Evolutionary conservation across 2,888 invertebrate species (phyloP), one percentile per base, ranked within the genome.

Genomic region (Chloroclysta siterata): DNA sequence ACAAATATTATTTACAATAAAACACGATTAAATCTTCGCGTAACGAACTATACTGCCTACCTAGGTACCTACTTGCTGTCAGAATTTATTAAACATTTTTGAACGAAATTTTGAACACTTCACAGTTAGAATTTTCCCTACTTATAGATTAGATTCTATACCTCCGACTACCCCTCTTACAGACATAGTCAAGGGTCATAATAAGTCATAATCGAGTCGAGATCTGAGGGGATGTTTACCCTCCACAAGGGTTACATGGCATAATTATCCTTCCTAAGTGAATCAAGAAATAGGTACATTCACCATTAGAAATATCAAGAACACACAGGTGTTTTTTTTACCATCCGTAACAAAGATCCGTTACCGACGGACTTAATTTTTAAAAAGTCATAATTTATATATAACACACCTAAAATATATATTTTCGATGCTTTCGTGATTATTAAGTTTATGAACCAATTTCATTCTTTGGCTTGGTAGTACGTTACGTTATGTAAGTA

Each of bases 251-350:
- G 4, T 39, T 39, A 15, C 7, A 46, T 8, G 17, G 0, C 10
- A 46, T 17, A 17, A 11, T 11, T 46, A 15, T 17, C 10, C 17
- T 46, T 17, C 11, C 17, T 10, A 17, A 14, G 44, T 17, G 46
- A 46, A 46, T 46, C 15, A 17, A 17, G 10, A 44, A 42, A 44
- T 15, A 44, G 7, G 13, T 41, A 13, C 8, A 17, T 46, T 17
- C 17, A 46, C 46, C 22, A 17, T 17, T 46, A 46, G 46, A 44
- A 44, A 46, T 17, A 46, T 46, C 17, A 46, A 17, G 46, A 46
- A 46, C 46, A 46, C 46, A 17, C 11, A 46, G 46, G 46, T 46
- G 17, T 44, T 44, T 44, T 44, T 7, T 44, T 15, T 15, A 44
- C 0, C n/a, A 41, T n/a, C 4, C 14, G 14, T 22, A 22, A 22